Base-by-base conservation (phyloP, 2,113 vertebrate genomes). In the Dendropsophus ebraccatus region DNA sequence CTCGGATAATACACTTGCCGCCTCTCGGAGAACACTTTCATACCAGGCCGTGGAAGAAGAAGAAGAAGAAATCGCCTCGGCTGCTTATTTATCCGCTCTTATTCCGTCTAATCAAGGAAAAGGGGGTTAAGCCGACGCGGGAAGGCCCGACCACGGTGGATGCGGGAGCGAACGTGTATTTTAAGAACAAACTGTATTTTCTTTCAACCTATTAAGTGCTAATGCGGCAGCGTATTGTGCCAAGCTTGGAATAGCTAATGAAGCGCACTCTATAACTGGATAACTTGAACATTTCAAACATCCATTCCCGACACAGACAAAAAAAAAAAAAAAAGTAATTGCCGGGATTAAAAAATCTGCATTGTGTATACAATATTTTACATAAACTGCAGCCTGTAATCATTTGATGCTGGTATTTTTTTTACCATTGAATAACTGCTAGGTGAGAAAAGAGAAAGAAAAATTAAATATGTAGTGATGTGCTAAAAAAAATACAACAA, bases 21-120 rank as follows among this genome's bases (percentile, higher is more conserved):
- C 87, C 90, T 92, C 91, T 84, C 91, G 92, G 93, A 91, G 92
- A 91, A 91, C 91, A 93, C 93, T 92, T 92, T 91, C 91, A 91
- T 91, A 92, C 88, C 90, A 90, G 89, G 91, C 79, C 92, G 92
- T 90, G 90, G 88, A 91, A 80, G 87, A 91, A 88, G 88, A 91
- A 92, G 32, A 93, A 41, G 41, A 41, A 10, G 62, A 67, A 37
- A 93, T 89, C 81, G 88, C 17, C 41, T 77, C 87, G 90, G 88
- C 89, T 91, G 78, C 86, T 90, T 88, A 37, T 72, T 85, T 69
- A 28, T 54, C 41, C 58, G 7, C 45, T 60, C 19, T 28, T 81
- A 81, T 49, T 86, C 47, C 16, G 28, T 62, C 21, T 73, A 47
- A 81, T 32, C 4, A 28, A 32, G 8, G n/a, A 41, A 17, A 81